phyloP scores from a whole-genome alignment of 2,888 invertebrate genomes.

The Acrocyrtus sp. region DNA sequence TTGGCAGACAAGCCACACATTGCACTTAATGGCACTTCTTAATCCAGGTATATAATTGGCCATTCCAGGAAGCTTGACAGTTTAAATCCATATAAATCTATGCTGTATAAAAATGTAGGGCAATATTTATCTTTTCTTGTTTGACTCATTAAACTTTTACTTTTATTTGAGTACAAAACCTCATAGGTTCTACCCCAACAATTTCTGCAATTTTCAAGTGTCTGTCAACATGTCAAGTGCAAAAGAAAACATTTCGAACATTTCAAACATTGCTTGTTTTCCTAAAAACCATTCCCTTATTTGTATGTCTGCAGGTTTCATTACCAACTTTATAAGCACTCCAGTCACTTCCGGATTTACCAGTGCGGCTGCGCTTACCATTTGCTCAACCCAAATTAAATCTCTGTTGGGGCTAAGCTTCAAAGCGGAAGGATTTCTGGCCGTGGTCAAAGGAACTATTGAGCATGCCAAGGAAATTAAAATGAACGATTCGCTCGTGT shows the following conservation, averaged over 20 bases:
- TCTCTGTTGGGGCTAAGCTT: conserved; percentile 80
- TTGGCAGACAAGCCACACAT: too few species aligned
- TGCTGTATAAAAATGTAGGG: too few species aligned
- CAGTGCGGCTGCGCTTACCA: conserved; percentile 88
- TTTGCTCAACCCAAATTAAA: conserved; percentile 88
- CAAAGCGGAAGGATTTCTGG: conserved; percentile 79
- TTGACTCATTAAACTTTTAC: too few species aligned
- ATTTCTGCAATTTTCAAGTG: not conserved
- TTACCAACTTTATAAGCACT: conserved; percentile 89
- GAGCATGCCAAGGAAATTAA: conserved; percentile 74
- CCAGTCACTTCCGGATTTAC: conserved; percentile 77
- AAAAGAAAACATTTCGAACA: not conserved
- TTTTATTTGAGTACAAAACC: too few species aligned
- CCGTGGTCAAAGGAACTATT: conserved; percentile 80
- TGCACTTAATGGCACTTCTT: too few species aligned
- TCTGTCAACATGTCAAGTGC: not conserved
- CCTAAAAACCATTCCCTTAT: too few species aligned
- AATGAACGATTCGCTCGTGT: conserved; percentile 80
- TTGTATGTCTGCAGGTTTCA: conserved; percentile 74
- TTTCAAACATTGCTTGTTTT: too few species aligned
- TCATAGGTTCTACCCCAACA: too few species aligned
- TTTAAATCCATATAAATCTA: too few species aligned
- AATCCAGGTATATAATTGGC: too few species aligned
- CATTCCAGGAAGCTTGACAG: too few species aligned
- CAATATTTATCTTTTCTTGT: too few species aligned